A percentile compares a stretch with the other conserved stretches of the same genome.
Evolutionary conservation across 2,797 vertebrate genomes (phyloP).

Genomic region (Antrozous pallidus): DNA sequence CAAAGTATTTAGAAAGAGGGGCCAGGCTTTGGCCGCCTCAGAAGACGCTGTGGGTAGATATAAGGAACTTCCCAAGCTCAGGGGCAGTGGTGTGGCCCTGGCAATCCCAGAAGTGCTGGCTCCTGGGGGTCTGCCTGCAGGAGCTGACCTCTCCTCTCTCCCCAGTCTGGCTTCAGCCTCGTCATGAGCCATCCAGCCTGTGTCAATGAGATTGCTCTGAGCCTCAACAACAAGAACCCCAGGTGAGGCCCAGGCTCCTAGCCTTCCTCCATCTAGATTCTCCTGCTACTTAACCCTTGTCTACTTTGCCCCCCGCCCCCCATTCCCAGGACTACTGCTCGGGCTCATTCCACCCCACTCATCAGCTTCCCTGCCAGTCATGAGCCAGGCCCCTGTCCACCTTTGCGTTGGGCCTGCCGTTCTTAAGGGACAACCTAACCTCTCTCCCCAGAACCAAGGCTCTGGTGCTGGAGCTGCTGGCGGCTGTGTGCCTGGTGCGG

Average conservation of each 20-base stretch:
- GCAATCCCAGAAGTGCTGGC: not conserved
- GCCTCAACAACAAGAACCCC: constrained; percentile 92
- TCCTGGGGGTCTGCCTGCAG: not conserved
- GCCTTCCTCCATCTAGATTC: not conserved
- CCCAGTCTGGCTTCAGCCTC: constrained; percentile 93
- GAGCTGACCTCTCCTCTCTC: constrained; percentile 6
- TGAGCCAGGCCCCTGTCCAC: accelerated
- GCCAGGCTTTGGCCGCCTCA: not conserved
- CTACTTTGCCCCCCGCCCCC: not conserved
- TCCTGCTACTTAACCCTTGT: not conserved
- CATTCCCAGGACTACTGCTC: not conserved
- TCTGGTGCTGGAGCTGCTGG: constrained; percentile 93
- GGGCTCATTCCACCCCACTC: not conserved
- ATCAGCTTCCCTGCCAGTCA: not conserved
- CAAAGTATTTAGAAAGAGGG: not conserved
- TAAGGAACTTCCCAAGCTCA: not conserved
- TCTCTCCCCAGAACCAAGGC: constrained; percentile 90
- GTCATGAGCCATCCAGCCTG: constrained; percentile 95
- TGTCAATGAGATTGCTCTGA: constrained; percentile 95
- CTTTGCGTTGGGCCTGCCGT: not conserved
- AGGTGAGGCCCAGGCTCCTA: constrained; percentile 83
- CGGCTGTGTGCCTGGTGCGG: constrained; percentile 94
- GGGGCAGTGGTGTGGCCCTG: not conserved
- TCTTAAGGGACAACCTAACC: accelerated
- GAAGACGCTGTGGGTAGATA: not conserved